Base-by-base conservation (phyloP, 2,797 vertebrate species). In the Rhincodon typus region DNA sequence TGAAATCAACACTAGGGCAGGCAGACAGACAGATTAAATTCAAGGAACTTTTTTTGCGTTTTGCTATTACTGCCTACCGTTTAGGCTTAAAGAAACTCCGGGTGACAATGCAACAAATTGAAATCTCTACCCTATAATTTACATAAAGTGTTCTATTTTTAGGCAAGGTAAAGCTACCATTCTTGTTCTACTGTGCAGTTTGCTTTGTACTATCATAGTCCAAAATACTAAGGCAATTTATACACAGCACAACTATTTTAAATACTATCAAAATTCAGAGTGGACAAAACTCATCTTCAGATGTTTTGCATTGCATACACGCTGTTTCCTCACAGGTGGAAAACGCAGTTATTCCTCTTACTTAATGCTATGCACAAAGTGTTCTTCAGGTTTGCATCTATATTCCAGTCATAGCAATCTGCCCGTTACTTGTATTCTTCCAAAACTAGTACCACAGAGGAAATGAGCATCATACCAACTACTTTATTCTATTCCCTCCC, bases 1-100 rank as follows among this genome's bases (percentile, higher is more conserved):
- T 99, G 97, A 98, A 98, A 90, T 98, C 98, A 97, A 96, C 97
- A 96, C 99, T 99, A 96, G 96, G 98, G 96, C 97, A 96, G 96
- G 95, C 30, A 96, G 86, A 50, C 74, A 96, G 34, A 96, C n/a
- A 19, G 96, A 95, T 67, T 96, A 94, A 8, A 93, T 67, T 93
- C n/a, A 69, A 42, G 67, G 10, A 7, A 69, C 23, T 0, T 46
- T 42, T 17, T 25, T 67, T 38, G n/a, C 34, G n/a, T 27, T 38
- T 69, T 25, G 62, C 62, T 34, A 69, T 15, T n/a, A 53, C 50
- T 34, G 50, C 27, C 86, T 50, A 57, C 27, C 34, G 30, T 25
- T 25, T 84, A 67, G n/a, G 19, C 38, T 69, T 93, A 93, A 38
- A 2, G 3, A 93, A 90, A 12, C n/a, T 21, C 25, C 34, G n/a